phyloP scores from a whole-genome alignment of 2,113 vertebrate genomes.

The Aegithalos caudatus region DNA sequence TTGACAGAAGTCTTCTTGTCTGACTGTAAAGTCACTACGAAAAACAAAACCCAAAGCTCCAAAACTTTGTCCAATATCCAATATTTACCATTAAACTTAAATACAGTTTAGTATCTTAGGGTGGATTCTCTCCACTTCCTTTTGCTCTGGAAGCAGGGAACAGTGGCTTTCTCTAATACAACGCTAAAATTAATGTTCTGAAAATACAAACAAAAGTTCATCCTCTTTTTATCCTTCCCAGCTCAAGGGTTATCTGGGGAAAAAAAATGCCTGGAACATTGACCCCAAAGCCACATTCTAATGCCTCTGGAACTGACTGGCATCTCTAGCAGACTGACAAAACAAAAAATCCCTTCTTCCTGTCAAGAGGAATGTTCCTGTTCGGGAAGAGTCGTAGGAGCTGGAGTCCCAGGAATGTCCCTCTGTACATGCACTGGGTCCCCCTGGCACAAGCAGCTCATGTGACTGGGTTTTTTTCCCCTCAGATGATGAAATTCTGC shows the following conservation, averaged over 20 bases:
- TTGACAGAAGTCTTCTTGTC: not conserved
- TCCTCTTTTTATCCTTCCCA: not conserved
- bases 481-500: not conserved
- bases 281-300: not conserved
- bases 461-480: accelerated
- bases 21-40: not conserved
- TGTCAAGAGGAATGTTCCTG: not conserved
- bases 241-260: not conserved
- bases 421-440: accelerated
- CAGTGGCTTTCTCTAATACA: not conserved
- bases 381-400: not conserved
- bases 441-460: not conserved
- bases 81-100: not conserved
- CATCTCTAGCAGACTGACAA: too few relatives aligned
- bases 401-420: not conserved
- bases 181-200: not conserved
- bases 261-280: not conserved
- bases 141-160: not conserved
- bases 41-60: not conserved
- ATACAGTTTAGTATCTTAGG: not conserved
- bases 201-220: not conserved
- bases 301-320: not conserved
- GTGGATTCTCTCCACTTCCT: not conserved
- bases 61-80: not conserved
- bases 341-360: not conserved